Base-by-base conservation (phyloP, 1,140 invertebrate species). In the Pristionchus pacificus region DNA sequence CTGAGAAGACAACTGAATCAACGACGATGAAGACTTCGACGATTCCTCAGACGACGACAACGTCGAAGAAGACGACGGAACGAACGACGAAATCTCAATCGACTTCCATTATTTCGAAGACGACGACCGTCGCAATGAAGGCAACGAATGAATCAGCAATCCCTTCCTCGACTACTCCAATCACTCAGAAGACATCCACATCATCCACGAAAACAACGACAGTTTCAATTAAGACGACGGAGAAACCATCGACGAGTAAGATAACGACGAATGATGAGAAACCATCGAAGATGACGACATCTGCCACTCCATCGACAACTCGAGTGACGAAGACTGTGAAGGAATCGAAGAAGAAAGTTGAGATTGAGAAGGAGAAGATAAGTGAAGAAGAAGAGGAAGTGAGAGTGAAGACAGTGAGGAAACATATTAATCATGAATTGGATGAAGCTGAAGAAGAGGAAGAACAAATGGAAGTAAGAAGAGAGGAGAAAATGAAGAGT, bases 241-340 rank as follows among this genome's bases (percentile, higher is more conserved):
- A 13, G 24, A 49, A 3, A 25, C 1, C 1, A 25, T 1, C 55
- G 32, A 66, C 0, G 33, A 24, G 0, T 1, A 32, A 55, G 33
- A 28, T 49, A 30, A 32, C 0, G 33, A 58, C 32, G 68, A 62
- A 27, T 32, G 13, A n/a, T 31, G 60, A 70, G 27, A 60, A 71
- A 0, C n/a, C 27, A 62, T 3, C 33, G 55, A 25, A 30, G 62
- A 65, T 25, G 58, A 63, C 3, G 28, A 0, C 3, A 19, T 72
- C 68, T 31, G 49, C 32, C 27, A n/a, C n/a, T n/a, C n/a, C n/a
- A n/a, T n/a, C n/a, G n/a, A n/a, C n/a, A n/a, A n/a, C n/a, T n/a
- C n/a, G n/a, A n/a, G n/a, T n/a, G n/a, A n/a, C n/a, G n/a, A n/a
- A n/a, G n/a, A n/a, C n/a, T n/a, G n/a, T n/a, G n/a, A n/a, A n/a